These are phyloP conservation scores for Tachycineta bicolor DNA, from an alignment of 2,113 vertebrate genomes.

Conservation along the genomic window DNA sequence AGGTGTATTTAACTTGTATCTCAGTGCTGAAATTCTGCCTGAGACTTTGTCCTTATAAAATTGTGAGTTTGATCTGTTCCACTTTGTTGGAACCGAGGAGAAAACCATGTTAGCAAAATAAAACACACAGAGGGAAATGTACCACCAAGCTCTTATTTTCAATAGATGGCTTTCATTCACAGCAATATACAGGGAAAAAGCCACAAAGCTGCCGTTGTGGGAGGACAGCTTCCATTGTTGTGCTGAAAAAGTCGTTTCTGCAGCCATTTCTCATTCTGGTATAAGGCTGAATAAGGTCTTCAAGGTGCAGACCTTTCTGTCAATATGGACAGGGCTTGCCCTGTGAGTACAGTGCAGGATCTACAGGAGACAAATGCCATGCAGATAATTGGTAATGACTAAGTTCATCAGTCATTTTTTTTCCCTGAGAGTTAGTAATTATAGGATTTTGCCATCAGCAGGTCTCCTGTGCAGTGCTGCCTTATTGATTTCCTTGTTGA, in stretches of 20 bases:
- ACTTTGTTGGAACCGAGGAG: neutral
- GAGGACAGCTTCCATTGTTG: neutral
- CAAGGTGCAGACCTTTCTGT: neutral
- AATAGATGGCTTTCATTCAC: neutral
- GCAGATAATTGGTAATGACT: neutral
- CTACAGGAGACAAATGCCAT: neutral
- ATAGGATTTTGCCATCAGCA: neutral
- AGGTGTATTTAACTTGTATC: neutral
- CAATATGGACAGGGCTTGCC: neutral
- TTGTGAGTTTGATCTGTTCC: neutral
- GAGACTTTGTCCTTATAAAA: neutral
- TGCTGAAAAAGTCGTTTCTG: neutral
- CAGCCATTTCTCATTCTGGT: neutral
- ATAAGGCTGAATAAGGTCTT: neutral
- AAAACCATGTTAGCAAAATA: neutral
- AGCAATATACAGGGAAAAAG: neutral
- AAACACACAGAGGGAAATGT: neutral
- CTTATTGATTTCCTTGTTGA: neutral
- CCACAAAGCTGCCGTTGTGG: neutral
- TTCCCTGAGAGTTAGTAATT: neutral
- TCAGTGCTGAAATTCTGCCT: neutral
- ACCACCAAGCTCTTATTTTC: neutral
- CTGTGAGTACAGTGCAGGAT: neutral
- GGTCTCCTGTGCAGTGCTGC: neutral
- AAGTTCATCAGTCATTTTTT: neutral